These are phyloP conservation scores for Tubulanus polymorphus DNA, from an alignment of 2,888 invertebrate genomes.

Conservation along the genomic window DNA sequence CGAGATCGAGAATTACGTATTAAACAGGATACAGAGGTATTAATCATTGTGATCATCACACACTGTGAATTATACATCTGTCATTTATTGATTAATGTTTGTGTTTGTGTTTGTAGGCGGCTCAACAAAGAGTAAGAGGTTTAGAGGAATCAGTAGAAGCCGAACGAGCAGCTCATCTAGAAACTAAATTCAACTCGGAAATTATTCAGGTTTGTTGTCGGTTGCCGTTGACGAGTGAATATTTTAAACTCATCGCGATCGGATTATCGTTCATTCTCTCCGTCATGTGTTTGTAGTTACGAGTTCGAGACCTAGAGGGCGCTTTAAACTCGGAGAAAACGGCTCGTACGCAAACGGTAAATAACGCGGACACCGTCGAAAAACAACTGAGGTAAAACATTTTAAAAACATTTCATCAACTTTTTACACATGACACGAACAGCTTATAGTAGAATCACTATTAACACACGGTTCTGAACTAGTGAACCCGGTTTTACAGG, in stretches of 20 bases:
- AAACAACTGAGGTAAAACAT: constrained; percentile 36
- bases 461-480: too few relatives aligned
- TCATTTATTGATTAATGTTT: background rate
- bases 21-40: constrained; percentile 40
- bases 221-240: too few relatives aligned
- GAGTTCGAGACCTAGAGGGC: constrained; percentile 44
- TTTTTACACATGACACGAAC: too few relatives aligned
- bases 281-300: constrained; percentile 27
- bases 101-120: constrained; percentile 24
- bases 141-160: constrained; percentile 45
- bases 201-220: constrained; percentile 47
- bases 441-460: background rate
- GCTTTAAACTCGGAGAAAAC: constrained; percentile 45
- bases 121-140: constrained; percentile 31
- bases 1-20: constrained; percentile 39
- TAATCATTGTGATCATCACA: background rate
- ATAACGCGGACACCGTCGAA: constrained; percentile 38
- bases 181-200: constrained; percentile 51
- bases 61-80: background rate
- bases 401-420: background rate
- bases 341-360: constrained; percentile 38
- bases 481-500: too few relatives aligned
- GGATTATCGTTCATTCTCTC: too few relatives aligned
- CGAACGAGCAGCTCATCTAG: constrained; percentile 48
- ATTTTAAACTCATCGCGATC: too few relatives aligned